phyloP scores from a whole-genome alignment of 2,888 invertebrate species.

The Drosophila antonietae region DNA sequence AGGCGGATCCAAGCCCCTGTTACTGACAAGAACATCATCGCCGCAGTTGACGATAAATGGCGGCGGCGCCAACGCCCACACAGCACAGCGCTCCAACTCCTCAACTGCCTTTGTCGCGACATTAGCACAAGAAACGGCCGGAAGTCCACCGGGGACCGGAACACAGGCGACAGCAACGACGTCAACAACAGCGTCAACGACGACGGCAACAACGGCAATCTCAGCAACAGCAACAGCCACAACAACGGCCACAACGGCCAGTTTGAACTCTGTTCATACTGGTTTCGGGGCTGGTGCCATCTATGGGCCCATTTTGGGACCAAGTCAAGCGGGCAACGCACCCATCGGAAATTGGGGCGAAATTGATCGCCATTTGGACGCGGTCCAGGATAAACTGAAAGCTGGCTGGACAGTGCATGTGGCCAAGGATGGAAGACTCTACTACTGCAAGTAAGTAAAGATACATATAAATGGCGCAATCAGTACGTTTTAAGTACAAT shows the following conservation, averaged over 20 bases:
- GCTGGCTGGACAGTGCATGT: conserved; percentile 92
- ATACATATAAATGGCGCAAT: too few relatives aligned
- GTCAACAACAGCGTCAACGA: conserved; percentile 26
- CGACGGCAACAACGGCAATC: conserved; percentile 27
- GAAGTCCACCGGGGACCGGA: conserved; percentile 75
- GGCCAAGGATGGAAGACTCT: conserved; percentile 91
- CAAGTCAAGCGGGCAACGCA: conserved; percentile 55
- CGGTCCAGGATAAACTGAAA: conserved; percentile 87
- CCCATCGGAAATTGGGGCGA: conserved; percentile 81
- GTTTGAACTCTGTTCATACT: conserved; percentile 35
- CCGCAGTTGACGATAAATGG: conserved; percentile 72
- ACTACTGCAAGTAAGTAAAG: conserved; percentile 94
- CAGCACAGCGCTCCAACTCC: conserved; percentile 44
- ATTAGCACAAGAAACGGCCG: conserved; percentile 58
- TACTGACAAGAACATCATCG: conserved; percentile 78
- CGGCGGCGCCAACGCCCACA: conserved; percentile 53
- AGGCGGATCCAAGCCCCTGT: conserved; percentile 65
- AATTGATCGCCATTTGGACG: conserved; percentile 85
- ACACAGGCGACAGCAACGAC: conserved; percentile 52
- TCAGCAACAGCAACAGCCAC: conserved; percentile 27
- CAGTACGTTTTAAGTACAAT: neutral
- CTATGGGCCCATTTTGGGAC: conserved; percentile 65
- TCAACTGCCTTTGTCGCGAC: conserved; percentile 18
- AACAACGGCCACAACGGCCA: conserved; percentile 28
- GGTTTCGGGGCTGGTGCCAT: conserved; percentile 49